Evolutionary conservation across 2,888 invertebrate genomes (phyloP).

Genomic region (Melieria picta): DNA sequence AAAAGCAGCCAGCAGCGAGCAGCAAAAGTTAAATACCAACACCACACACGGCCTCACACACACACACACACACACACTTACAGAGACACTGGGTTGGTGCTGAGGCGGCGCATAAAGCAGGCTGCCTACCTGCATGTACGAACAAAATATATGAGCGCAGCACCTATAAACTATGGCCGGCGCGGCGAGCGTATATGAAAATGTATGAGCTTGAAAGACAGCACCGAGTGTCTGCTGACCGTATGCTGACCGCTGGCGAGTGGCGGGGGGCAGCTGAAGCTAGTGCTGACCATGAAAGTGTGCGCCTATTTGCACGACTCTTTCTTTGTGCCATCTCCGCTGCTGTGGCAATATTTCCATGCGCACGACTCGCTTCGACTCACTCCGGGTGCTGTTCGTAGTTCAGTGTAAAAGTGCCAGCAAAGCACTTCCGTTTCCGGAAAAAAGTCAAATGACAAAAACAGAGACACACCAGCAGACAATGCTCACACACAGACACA

Average conservation of each 20-base stretch:
- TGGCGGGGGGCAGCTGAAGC: background rate
- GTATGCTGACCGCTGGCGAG: background rate
- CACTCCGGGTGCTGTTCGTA: background rate
- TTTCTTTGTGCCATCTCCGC: no score
- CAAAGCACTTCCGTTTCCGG: slow-evolving; percentile 37
- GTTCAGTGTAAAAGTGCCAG: slow-evolving; percentile 30
- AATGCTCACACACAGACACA: background rate
- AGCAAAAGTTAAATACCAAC: slow-evolving; percentile 31
- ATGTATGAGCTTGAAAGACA: slow-evolving; percentile 14
- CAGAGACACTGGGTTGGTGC: no score
- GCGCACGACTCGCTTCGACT: no score
- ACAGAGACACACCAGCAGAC: background rate
- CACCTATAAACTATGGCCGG: slow-evolving; percentile 30
- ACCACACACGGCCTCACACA: slow-evolving; percentile 5
- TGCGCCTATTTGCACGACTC: background rate
- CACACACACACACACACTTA: slow-evolving; percentile 1
- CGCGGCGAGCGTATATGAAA: slow-evolving; percentile 19
- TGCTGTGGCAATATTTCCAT: no score
- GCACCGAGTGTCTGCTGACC: background rate
- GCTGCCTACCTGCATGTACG: no score
- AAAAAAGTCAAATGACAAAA: slow-evolving; percentile 1
- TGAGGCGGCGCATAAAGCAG: no score
- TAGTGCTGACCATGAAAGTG: slow-evolving; percentile 11
- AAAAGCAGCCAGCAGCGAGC: background rate
- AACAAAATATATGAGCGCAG: slow-evolving; percentile 12